A percentile compares a stretch with the other conserved stretches of the same genome.
phyloP scores from a whole-genome alignment of 2,797 vertebrate genomes.

The Sciaenops ocellatus region DNA sequence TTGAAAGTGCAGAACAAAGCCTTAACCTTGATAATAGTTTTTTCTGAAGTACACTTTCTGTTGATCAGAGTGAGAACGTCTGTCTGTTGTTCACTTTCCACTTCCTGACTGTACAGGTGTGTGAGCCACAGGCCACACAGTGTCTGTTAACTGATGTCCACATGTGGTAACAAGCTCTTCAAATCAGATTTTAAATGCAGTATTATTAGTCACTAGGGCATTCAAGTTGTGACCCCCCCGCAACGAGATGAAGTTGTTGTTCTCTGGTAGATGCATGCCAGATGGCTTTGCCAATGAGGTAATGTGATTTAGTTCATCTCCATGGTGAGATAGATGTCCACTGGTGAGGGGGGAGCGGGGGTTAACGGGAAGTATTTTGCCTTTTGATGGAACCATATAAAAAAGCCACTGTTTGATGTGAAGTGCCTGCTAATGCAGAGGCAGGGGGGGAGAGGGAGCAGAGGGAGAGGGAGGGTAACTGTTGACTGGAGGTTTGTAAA shows the following conservation, averaged over 20 bases:
- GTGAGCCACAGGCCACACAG: background rate
- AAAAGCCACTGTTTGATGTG: slow-evolving; percentile 44
- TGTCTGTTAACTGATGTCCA: background rate
- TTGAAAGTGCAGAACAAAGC: too few relatives aligned
- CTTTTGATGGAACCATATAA: slow-evolving; percentile 20
- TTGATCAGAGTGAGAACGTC: too few relatives aligned
- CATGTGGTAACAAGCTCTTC: background rate
- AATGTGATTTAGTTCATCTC: slow-evolving; percentile 39
- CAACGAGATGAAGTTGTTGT: background rate
- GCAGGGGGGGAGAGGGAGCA: background rate
- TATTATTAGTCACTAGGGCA: background rate
- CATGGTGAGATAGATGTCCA: slow-evolving; percentile 18
- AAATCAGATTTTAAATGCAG: background rate
- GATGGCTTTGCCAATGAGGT: slow-evolving; percentile 39
- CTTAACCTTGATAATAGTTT: too few relatives aligned
- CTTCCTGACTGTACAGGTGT: background rate
- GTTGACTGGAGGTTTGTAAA: slow-evolving; percentile 1
- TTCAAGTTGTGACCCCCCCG: background rate
- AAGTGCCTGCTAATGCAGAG: slow-evolving; percentile 18
- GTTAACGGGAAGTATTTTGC: slow-evolving; percentile 33
- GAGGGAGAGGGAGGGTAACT: background rate
- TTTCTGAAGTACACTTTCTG: background rate
- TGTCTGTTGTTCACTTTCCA: background rate
- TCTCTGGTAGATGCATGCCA: slow-evolving; percentile 22
- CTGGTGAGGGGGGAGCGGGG: background rate